A percentile compares a stretch with the other conserved stretches of the same genome.
Conservation (phyloP, 2,888 invertebrate genomes). For the Caenorhabditis zanzibari region DNA sequence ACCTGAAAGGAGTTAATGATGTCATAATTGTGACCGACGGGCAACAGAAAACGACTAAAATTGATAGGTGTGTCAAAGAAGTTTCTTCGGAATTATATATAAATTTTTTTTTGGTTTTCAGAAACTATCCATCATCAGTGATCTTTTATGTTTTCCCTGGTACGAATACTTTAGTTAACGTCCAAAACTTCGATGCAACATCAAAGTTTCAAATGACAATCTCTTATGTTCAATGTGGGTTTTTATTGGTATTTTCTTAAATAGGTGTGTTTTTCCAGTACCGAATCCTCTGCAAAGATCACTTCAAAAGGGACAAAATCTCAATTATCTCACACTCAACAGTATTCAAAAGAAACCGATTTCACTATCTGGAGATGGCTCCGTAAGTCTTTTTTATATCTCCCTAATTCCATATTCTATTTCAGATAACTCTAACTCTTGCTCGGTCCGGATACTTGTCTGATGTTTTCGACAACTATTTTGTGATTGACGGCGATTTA, state of each 20-base stretch:
- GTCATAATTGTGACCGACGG: conserved; percentile 38
- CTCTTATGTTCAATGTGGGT: conserved; percentile 15
- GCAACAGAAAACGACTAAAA: conserved; percentile 4
- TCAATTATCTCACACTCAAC: conserved; percentile 23
- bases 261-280: not conserved
- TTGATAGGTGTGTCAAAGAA: conserved; percentile 32
- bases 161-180: conserved; percentile 19
- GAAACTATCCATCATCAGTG: not conserved
- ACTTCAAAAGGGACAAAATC: conserved; percentile 31
- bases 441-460: conserved; percentile 18
- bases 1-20: conserved; percentile 21
- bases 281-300: not conserved
- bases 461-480: conserved; percentile 49
- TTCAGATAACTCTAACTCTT: conserved; percentile 49
- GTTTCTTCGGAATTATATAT: not conserved
- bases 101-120: conserved; percentile 22
- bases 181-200: conserved; percentile 17
- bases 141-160: conserved; percentile 38
- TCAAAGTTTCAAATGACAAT: conserved; percentile 37
- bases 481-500: conserved; percentile 42
- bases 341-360: conserved; percentile 30
- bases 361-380: conserved; percentile 1
- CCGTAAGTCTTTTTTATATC: conserved; percentile 12
- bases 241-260: not conserved
- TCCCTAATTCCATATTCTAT: not conserved